Evolutionary conservation across 2,797 vertebrate genomes (phyloP).

Genomic region (Limosa lapponica): DNA sequence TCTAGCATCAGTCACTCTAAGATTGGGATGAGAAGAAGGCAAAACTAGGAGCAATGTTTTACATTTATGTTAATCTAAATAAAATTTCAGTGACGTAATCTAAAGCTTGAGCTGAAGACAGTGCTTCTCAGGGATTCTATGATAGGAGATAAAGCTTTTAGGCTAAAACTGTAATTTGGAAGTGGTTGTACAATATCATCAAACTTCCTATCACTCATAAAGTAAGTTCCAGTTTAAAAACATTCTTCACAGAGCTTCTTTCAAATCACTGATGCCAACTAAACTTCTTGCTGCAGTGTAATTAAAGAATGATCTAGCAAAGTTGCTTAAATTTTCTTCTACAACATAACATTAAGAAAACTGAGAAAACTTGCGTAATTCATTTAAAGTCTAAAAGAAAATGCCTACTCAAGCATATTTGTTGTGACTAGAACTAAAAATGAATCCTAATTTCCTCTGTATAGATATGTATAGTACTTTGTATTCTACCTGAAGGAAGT

Average conservation of each 20-base stretch:
- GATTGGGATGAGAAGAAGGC: background rate
- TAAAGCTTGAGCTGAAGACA: background rate
- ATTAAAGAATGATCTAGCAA: background rate
- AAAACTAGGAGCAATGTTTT: background rate
- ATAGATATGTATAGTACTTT: background rate
- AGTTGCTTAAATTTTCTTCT: background rate
- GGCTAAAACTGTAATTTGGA: background rate
- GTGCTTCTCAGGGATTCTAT: background rate
- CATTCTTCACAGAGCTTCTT: background rate
- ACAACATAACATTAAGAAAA: background rate
- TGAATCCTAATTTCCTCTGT: background rate
- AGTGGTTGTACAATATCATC: background rate
- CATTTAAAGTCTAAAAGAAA: background rate
- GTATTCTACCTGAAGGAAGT: background rate
- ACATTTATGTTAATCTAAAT: background rate
- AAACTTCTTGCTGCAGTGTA: background rate
- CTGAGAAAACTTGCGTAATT: background rate
- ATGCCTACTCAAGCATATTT: background rate
- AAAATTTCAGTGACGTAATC: background rate
- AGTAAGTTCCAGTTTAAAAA: background rate
- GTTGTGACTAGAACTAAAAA: background rate
- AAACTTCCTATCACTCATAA: accelerated
- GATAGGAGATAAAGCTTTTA: background rate
- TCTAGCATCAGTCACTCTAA: background rate
- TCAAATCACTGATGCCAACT: background rate